Conservation (phyloP, 2,113 vertebrate genomes). For the Chaetops frenatus region DNA sequence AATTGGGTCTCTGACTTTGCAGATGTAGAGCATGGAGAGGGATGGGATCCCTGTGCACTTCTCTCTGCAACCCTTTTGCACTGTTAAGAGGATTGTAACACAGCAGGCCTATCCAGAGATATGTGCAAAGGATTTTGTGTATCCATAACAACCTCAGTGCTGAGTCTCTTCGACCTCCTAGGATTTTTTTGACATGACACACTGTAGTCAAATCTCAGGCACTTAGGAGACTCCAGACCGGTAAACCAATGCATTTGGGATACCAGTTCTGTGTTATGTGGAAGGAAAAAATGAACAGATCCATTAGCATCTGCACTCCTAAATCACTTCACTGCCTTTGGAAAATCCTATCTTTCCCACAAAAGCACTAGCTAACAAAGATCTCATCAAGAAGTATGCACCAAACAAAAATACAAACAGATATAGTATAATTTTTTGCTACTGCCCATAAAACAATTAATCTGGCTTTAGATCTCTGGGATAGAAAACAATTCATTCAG, state of each 20-base stretch:
- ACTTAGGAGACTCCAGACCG: not conserved
- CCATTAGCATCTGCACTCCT: not conserved
- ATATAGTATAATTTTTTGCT: not conserved
- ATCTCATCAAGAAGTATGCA: not conserved
- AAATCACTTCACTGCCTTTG: not conserved
- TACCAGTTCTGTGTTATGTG: not conserved
- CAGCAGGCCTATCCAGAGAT: not conserved
- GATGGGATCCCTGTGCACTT: not conserved
- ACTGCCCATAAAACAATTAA: not conserved
- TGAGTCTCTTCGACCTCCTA: not conserved
- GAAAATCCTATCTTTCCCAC: not conserved
- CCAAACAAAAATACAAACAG: not conserved
- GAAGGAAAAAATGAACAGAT: not conserved
- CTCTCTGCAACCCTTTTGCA: not conserved
- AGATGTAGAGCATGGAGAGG: too few species aligned
- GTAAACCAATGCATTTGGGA: not conserved
- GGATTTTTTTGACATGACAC: not conserved
- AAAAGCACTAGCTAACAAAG: not conserved
- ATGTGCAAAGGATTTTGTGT: not conserved
- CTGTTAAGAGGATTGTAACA: not conserved
- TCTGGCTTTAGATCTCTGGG: not conserved
- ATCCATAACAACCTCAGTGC: not conserved
- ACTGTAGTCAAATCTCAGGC: not conserved
- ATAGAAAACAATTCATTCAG: not conserved
- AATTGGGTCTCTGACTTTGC: not conserved